A percentile compares a stretch with the other conserved stretches of the same genome.
These are phyloP conservation scores for Sardina pilchardus DNA, from an alignment of 2,113 vertebrate genomes.

Conservation along the genomic window DNA sequence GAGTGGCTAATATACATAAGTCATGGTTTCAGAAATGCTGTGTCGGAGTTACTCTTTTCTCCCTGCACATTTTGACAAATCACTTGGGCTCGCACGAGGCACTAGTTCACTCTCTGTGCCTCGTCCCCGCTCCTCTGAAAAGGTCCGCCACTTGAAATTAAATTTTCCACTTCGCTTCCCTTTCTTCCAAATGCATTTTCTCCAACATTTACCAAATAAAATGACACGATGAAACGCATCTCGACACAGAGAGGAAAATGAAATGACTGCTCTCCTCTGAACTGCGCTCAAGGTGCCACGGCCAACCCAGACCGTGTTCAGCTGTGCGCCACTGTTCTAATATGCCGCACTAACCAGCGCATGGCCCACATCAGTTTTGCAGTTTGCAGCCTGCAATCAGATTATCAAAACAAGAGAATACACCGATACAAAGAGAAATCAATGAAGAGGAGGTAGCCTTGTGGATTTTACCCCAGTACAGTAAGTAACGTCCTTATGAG, in stretches of 20 bases:
- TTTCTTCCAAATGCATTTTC: slow-evolving; percentile 3
- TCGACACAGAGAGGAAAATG: background rate
- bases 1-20: background rate
- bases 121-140: background rate
- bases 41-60: background rate
- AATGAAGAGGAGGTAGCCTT: background rate
- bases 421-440: background rate
- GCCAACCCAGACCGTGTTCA: background rate
- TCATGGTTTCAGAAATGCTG: slow-evolving; percentile 9
- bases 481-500: background rate
- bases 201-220: slow-evolving; percentile 12
- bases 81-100: background rate
- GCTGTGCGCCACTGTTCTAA: background rate
- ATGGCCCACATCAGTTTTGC: background rate
- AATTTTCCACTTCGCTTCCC: background rate
- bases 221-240: background rate
- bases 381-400: background rate
- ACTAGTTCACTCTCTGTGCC: background rate
- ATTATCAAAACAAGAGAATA: background rate
- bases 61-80: background rate
- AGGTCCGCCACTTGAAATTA: background rate
- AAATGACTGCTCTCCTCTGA: background rate
- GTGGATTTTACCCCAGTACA: background rate
- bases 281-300: background rate
- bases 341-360: background rate